These are phyloP conservation scores for Laticauda laticaudata DNA, from an alignment of 2,113 vertebrate genomes.

Conservation along the genomic window DNA sequence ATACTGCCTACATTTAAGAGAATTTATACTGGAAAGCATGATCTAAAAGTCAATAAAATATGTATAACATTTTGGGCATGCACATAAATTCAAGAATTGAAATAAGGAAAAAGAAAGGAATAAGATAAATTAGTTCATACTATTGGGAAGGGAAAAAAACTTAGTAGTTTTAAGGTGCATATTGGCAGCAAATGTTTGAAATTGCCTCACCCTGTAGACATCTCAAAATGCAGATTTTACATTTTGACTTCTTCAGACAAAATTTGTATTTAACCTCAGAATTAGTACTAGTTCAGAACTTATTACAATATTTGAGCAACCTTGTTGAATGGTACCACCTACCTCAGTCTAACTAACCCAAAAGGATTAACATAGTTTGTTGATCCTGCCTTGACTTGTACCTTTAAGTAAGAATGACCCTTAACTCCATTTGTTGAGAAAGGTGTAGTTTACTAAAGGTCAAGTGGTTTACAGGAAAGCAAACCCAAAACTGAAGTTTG, in stretches of 20 bases:
- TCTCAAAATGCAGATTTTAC: slow-evolving; percentile 7
- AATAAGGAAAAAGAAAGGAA: background rate
- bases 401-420: background rate
- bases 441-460: background rate
- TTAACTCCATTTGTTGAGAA: background rate
- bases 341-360: background rate
- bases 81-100: slow-evolving; percentile 3
- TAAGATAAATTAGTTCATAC: background rate
- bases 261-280: slow-evolving; percentile 23
- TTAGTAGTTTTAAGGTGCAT: background rate
- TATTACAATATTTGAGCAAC: background rate
- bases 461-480: background rate
- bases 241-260: slow-evolving; percentile 5
- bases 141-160: background rate
- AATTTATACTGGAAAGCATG: slow-evolving; percentile 44
- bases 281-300: slow-evolving; percentile 28
- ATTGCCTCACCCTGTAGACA: background rate
- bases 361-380: background rate
- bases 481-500: background rate
- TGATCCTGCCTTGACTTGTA: background rate
- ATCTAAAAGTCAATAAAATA: slow-evolving; percentile 7
- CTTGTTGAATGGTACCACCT: background rate
- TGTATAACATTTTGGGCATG: background rate
- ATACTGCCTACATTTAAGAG: slow-evolving; percentile 53
- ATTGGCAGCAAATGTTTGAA: background rate